phyloP scores from a whole-genome alignment of 2,797 vertebrate genomes.

The Ataeniobius toweri region DNA sequence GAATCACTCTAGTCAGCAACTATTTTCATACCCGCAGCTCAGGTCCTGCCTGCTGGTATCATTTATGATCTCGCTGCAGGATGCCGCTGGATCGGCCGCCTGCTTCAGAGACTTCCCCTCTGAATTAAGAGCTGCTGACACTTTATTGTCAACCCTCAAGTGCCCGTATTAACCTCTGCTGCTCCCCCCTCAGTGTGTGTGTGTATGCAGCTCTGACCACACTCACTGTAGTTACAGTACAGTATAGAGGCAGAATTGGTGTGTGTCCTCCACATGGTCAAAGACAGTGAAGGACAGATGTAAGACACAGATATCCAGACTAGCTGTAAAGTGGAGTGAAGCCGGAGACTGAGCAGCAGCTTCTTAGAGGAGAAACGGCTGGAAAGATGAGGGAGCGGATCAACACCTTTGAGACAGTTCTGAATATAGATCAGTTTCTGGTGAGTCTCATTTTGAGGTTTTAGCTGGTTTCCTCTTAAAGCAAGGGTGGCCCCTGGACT shows the following conservation, averaged over 20 bases:
- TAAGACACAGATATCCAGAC: conserved; percentile 52
- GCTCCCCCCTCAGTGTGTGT: conserved; percentile 16
- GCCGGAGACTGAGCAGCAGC: conserved; percentile 16
- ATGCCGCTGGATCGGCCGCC: conserved; percentile 55
- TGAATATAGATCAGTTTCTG: conserved; percentile 82
- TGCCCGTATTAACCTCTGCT: conserved; percentile 66
- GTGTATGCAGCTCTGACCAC: conserved; percentile 28
- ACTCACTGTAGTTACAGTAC: conserved; percentile 41
- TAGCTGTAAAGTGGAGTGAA: conserved; percentile 32
- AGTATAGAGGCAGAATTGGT: conserved; percentile 55
- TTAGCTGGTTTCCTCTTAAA: not conserved
- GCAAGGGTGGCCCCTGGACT: not conserved
- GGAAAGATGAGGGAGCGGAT: conserved; percentile 74
- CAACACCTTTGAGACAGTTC: conserved; percentile 80
- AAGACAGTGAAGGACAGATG: conserved; percentile 60
- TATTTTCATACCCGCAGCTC: conserved; percentile 55
- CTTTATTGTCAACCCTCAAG: conserved; percentile 74
- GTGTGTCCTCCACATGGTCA: conserved; percentile 35
- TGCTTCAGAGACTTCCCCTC: conserved; percentile 47
- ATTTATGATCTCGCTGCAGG: conserved; percentile 55
- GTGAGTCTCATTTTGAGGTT: conserved; percentile 65
- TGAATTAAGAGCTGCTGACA: conserved; percentile 86
- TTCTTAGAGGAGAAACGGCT: conserved; percentile 20
- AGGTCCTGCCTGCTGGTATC: conserved; percentile 34
- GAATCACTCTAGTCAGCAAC: conserved; percentile 45